Evolutionary conservation across 1,140 invertebrate species (phyloP), one percentile per base, ranked within the genome.

Genomic region (Drosophila aff.): DNA sequence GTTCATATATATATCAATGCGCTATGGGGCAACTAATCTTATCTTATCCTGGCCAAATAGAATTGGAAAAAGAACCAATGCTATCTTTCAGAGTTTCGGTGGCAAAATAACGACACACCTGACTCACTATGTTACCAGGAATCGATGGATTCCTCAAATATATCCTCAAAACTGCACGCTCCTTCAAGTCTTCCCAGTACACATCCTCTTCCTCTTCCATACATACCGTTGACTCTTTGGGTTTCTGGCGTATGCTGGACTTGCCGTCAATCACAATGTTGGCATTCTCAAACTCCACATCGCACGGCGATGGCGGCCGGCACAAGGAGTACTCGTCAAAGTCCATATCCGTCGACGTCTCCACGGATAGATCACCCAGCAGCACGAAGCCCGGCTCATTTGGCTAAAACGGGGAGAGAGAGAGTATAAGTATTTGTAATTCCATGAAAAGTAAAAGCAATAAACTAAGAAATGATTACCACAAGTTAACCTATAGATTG

Each of bases 231-330:
- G 82, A 79, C 79, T 93, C 92, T 93, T 95, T 95, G 61, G 95
- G 94, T 79, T 95, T 94, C 79, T 94, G 95, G 72, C 95, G 95
- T 58, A 97, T 94, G 93, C 96, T 96, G 87, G 96, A 96, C 91
- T 95, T 95, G 46, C 97, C 97, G 93, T 98, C 97, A 93, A 98
- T 97, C 89, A 98, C 95, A 76, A 98, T 94, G 93, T 98, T 98
- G 92, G 96, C 97, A 92, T 97, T 97, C 92, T 96, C 95, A 93
- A 98, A 98, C 66, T 95, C 94, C 60, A 98, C 96, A 92, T 96
- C 95, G 93, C 96, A 97, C 5, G 96, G 96, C 60, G 96, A 96
- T 6, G 96, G 96, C 76, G 96, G 96, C 53, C 53, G 53, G 63
- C 95, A 95, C 76, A 94, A 93, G 49, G 95, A 94, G 50, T 93